These are phyloP conservation scores for Drosophila nasuta DNA, from an alignment of 1,140 invertebrate genomes.

Conservation along the genomic window DNA sequence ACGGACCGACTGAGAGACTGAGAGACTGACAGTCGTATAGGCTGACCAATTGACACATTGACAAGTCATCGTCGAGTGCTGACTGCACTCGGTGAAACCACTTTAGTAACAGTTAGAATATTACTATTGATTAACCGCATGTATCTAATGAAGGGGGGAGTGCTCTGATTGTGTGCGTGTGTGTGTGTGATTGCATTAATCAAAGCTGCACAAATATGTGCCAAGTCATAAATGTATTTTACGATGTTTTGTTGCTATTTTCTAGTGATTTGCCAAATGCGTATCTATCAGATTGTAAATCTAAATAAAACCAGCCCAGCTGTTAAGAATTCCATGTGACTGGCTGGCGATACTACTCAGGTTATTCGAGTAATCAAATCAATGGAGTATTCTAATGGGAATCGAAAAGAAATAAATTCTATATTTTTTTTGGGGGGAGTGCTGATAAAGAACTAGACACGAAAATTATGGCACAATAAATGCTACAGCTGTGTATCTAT, in stretches of 20 bases:
- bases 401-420: not conserved
- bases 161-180: not conserved
- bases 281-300: conserved; percentile 58
- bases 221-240: conserved; percentile 62
- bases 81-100: not conserved
- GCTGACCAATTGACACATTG: conserved; percentile 27
- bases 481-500: not conserved
- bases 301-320: conserved; percentile 51
- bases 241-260: conserved; percentile 17
- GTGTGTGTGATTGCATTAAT: conserved; percentile 66
- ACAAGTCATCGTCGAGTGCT: conserved; percentile 28
- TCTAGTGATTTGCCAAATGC: conserved; percentile 36
- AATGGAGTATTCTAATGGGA: conserved; percentile 3
- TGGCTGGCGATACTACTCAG: not conserved
- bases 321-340: conserved; percentile 35
- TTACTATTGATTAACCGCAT: not conserved
- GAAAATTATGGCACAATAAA: not conserved
- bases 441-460: not conserved
- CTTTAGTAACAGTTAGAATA: conserved; percentile 6
- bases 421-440: too few species aligned
- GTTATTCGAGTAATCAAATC: not conserved
- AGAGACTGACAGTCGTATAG: not conserved
- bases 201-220: conserved; percentile 78
- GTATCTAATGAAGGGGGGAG: conserved; percentile 7
- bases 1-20: not conserved